Conservation (phyloP, 1,140 invertebrate genomes). For the Catajapyx aquilonaris region DNA sequence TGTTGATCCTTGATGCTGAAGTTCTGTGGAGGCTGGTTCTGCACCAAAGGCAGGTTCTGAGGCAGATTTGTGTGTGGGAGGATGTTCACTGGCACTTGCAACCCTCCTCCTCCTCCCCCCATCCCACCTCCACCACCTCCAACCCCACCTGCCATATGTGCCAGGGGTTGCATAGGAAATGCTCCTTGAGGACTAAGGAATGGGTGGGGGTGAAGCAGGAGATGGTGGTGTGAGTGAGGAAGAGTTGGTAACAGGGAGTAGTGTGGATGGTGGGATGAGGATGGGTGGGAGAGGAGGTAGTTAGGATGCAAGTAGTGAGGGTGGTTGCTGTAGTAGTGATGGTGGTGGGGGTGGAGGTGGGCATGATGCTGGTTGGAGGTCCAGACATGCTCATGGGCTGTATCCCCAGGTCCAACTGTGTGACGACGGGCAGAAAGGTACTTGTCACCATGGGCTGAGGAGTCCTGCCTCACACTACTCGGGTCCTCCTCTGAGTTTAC, state of each 20-base stretch:
- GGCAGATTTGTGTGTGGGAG: conserved; percentile 42
- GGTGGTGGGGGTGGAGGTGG: not conserved
- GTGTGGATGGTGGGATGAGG: not conserved
- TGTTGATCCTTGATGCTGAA: conserved; percentile 84
- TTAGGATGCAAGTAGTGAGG: not conserved
- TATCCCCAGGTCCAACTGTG: conserved; percentile 79
- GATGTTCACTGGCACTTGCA: conserved; percentile 16
- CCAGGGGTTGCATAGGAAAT: not conserved
- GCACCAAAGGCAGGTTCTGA: conserved; percentile 47
- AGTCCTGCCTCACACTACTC: conserved; percentile 19
- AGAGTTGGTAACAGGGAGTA: too few relatives aligned
- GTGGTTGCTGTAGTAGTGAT: not conserved
- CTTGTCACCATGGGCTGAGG: conserved; percentile 17
- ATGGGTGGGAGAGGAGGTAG: not conserved
- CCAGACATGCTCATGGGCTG: conserved; percentile 43
- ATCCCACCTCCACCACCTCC: conserved; percentile 3
- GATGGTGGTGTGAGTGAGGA: too few relatives aligned
- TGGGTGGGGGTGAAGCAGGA: not conserved
- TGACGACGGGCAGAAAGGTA: conserved; percentile 48
- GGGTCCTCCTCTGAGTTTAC: conserved; percentile 34
- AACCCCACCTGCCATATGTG: not conserved
- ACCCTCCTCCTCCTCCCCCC: conserved; percentile 9
- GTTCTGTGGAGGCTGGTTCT: conserved; percentile 56
- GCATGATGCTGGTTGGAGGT: not conserved
- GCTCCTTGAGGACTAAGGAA: not conserved